Conservation (phyloP, 1,140 invertebrate species). For the Brachionus plicatilis region DNA sequence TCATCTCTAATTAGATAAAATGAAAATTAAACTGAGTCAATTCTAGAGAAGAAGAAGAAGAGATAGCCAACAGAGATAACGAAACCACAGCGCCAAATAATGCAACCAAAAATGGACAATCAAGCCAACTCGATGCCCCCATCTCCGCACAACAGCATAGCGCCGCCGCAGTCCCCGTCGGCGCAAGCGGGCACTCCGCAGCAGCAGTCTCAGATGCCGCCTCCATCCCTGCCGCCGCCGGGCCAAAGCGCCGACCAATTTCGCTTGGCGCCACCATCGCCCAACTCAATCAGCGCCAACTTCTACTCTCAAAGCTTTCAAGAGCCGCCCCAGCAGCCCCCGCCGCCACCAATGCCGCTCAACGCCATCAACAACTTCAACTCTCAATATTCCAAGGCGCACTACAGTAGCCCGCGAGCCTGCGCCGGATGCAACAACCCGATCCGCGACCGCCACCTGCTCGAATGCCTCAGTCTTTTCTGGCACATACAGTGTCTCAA, state of each 20-base stretch:
- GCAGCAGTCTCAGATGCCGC: not conserved
- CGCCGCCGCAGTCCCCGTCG: not conserved
- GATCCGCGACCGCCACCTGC: slow-evolving; percentile 17
- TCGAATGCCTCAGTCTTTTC: not conserved
- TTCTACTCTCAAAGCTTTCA: not conserved
- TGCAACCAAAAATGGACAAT: slow-evolving; percentile 33
- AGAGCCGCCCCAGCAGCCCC: not conserved
- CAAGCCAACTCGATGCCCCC: not conserved
- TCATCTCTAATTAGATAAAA: not conserved
- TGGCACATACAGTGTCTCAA: slow-evolving; percentile 38
- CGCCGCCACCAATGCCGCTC: not conserved
- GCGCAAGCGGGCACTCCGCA: not conserved
- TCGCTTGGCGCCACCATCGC: not conserved
- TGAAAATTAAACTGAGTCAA: not conserved
- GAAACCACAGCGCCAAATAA: not conserved
- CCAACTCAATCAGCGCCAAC: not conserved
- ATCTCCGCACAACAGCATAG: not conserved
- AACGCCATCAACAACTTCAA: slow-evolving; percentile 15
- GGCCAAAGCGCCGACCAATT: not conserved
- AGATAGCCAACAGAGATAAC: not conserved
- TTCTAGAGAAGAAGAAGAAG: not conserved
- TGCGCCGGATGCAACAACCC: slow-evolving; percentile 1
- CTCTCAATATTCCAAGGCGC: not conserved
- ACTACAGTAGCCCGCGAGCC: not conserved
- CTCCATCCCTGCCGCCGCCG: not conserved